Percentiles rank a stretch among this genome's conserved stretches.
Evolutionary conservation across 2,888 invertebrate genomes (phyloP).

Genomic region (Cotesia congregata): DNA sequence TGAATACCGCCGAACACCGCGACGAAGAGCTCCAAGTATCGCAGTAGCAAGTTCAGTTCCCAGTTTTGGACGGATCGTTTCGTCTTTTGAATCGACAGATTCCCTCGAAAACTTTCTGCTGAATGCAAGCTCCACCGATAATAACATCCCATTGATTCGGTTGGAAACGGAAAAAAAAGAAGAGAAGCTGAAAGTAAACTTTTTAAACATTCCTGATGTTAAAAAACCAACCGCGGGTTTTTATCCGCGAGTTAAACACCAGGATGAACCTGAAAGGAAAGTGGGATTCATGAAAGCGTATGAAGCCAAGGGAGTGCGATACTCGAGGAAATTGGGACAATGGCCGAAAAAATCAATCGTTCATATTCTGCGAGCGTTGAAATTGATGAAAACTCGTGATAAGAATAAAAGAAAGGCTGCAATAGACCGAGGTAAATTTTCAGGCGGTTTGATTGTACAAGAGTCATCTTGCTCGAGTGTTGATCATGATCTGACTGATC

Average conservation of each 20-base stretch:
- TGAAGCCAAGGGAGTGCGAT: background rate
- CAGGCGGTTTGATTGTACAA: too few relatives aligned
- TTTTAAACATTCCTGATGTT: constrained; percentile 38
- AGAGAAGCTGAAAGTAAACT: background rate
- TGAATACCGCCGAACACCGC: constrained; percentile 20
- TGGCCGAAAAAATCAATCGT: constrained; percentile 44
- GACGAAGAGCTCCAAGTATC: constrained; percentile 56
- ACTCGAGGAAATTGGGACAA: background rate
- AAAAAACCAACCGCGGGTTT: constrained; percentile 18
- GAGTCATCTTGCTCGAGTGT: constrained; percentile 42
- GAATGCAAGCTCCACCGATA: background rate
- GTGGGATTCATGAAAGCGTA: background rate
- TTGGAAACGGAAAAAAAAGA: constrained; percentile 2
- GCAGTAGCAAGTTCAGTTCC: constrained; percentile 53
- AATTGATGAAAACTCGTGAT: constrained; percentile 39
- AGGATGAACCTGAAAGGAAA: constrained; percentile 7
- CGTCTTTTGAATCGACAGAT: constrained; percentile 49
- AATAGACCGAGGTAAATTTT: background rate
- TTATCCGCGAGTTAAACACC: constrained; percentile 34
- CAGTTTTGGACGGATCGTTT: constrained; percentile 53
- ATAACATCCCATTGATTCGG: background rate
- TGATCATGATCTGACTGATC: constrained; percentile 35
- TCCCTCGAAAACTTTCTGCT: constrained; percentile 35
- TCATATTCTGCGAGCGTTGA: constrained; percentile 44
- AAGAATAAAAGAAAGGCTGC: background rate